These are phyloP conservation scores for Apus apus DNA, from an alignment of 2,113 vertebrate species.

Conservation along the genomic window DNA sequence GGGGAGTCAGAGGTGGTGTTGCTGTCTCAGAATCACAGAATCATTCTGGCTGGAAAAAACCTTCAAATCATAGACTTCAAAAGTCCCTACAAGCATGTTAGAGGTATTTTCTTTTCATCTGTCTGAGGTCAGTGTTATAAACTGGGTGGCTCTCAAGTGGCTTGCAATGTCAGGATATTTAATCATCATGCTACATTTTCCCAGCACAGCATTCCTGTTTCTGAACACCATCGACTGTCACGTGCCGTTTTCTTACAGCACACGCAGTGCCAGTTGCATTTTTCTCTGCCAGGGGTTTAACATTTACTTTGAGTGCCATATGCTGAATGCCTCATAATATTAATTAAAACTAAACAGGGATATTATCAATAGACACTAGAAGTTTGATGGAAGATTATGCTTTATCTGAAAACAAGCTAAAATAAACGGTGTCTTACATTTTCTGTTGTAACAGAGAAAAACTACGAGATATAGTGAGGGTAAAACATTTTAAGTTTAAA, in stretches of 20 bases:
- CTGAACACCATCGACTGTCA: rapidly evolving
- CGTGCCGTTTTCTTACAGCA: neutral
- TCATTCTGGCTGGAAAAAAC: no score
- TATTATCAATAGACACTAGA: neutral
- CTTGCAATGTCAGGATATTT: neutral
- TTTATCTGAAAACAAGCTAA: neutral
- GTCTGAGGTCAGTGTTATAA: neutral
- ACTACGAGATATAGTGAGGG: neutral
- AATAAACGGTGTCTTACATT: neutral
- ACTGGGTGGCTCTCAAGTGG: neutral
- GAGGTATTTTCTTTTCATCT: neutral
- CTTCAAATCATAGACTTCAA: no score
- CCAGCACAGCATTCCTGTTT: neutral
- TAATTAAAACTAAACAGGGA: constrained; percentile 64
- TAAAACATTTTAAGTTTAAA: neutral
- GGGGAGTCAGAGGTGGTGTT: rapidly evolving
- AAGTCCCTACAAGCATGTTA: no score
- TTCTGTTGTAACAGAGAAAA: neutral
- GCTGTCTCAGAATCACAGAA: neutral
- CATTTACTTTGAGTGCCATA: constrained; percentile 42
- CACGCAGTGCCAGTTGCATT: neutral
- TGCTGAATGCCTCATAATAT: constrained; percentile 8
- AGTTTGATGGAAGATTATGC: neutral
- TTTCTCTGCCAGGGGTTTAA: constrained; percentile 39
- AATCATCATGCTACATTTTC: neutral